A percentile compares a stretch with the other conserved stretches of the same genome.
Evolutionary conservation across 2,888 invertebrate species (phyloP).

Genomic region (Gortyna flavago): DNA sequence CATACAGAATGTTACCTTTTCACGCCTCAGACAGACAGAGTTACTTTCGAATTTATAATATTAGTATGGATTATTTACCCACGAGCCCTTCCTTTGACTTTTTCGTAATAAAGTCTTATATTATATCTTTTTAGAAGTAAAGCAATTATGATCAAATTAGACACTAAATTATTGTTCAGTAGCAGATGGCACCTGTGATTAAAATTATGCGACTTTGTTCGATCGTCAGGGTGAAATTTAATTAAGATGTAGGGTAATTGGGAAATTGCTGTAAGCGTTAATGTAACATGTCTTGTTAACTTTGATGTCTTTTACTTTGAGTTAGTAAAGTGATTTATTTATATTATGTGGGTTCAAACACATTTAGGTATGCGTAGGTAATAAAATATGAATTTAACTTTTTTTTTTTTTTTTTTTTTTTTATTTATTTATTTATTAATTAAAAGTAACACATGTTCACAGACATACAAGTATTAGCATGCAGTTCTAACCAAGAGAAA

Average conservation of each 20-base stretch:
- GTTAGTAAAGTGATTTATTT: not conserved
- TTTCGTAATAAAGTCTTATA: slow-evolving; percentile 31
- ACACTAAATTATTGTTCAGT: slow-evolving; percentile 46
- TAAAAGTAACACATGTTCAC: no score
- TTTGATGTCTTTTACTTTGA: slow-evolving; percentile 1
- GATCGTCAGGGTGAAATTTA: slow-evolving; percentile 7
- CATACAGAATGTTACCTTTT: no score
- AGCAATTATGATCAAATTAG: slow-evolving; percentile 34
- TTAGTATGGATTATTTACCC: no score
- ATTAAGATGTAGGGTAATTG: slow-evolving; percentile 37
- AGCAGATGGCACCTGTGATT: slow-evolving; percentile 28
- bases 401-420: no score
- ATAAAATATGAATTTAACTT: not conserved
- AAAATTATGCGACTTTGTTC: slow-evolving; percentile 33
- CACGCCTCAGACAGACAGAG: no score
- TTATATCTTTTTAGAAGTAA: slow-evolving; percentile 17
- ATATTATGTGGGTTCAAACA: not conserved
- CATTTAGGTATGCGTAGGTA: slow-evolving; percentile 1
- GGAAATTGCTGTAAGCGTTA: slow-evolving; percentile 20
- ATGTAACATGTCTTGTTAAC: not conserved
- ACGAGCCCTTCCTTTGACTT: slow-evolving; percentile 41
- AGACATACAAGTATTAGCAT: no score
- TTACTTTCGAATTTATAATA: no score
- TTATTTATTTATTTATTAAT: no score
- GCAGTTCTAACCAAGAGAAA: no score